Percentiles rank a stretch among this genome's conserved stretches.
These are phyloP conservation scores for Tapirus indicus DNA, from an alignment of 2,797 vertebrate genomes.

Conservation along the genomic window DNA sequence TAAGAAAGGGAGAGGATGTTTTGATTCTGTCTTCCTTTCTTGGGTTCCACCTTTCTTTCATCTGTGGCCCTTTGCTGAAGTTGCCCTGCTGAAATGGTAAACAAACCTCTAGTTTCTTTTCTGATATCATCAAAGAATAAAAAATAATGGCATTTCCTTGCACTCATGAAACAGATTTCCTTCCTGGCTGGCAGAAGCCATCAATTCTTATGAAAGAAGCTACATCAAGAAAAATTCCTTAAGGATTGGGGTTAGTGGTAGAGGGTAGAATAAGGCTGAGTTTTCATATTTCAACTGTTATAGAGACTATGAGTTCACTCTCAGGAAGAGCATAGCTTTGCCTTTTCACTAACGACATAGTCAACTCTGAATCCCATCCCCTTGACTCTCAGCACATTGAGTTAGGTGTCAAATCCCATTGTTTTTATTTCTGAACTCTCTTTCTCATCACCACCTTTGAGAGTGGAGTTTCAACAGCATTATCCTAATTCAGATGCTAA, in stretches of 20 bases:
- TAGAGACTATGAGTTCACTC: neutral
- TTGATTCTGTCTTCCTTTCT: neutral
- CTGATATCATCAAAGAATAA: constrained; percentile 40
- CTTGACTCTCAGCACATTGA: neutral
- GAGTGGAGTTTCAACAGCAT: neutral
- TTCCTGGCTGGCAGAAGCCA: constrained; percentile 16
- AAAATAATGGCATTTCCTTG: neutral
- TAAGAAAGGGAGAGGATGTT: neutral
- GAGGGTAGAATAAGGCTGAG: neutral
- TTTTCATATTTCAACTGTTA: neutral
- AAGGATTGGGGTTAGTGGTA: neutral
- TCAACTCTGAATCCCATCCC: neutral
- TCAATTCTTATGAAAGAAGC: constrained; percentile 18
- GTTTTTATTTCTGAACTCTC: neutral
- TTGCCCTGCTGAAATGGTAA: constrained; percentile 1
- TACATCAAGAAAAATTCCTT: neutral
- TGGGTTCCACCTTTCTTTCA: constrained; percentile 26
- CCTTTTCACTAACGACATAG: neutral
- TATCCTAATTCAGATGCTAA: neutral
- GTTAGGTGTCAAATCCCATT: neutral
- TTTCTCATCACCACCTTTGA: neutral
- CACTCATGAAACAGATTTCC: constrained; percentile 51
- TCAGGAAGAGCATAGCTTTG: neutral
- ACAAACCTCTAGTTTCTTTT: constrained; percentile 34
- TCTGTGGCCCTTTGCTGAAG: neutral